These are phyloP conservation scores for Coreoperca whiteheadi DNA, from an alignment of 2,113 vertebrate species.

Conservation along the genomic window DNA sequence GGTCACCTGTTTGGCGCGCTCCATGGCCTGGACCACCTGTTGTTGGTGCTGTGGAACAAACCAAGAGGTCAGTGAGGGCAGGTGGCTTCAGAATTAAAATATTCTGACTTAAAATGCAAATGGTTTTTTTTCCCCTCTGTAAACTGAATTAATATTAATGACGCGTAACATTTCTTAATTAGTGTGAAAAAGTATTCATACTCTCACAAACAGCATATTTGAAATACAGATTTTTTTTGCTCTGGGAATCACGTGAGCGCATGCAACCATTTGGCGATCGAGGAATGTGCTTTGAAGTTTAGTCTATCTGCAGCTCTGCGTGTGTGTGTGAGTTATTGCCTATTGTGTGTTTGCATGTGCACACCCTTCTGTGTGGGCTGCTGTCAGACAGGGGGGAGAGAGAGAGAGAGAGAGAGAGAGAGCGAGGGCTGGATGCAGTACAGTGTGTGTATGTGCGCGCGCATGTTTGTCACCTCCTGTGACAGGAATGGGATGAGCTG, in stretches of 20 bases:
- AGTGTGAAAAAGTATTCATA: constrained; percentile 30
- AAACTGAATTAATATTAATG: constrained; percentile 20
- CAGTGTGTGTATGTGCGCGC: constrained; percentile 21
- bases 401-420: constrained; percentile 35
- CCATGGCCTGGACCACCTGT: constrained; percentile 95
- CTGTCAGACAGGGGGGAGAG: constrained; percentile 41
- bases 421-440: constrained; percentile 25
- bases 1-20: constrained; percentile 96
- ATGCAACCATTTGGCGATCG: constrained; percentile 18
- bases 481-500: constrained; percentile 97
- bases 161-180: constrained; percentile 15
- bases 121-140: background rate
- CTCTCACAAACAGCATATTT: constrained; percentile 19
- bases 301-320: constrained; percentile 40
- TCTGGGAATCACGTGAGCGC: background rate
- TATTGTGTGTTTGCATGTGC: constrained; percentile 45
- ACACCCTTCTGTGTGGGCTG: constrained; percentile 41
- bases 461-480: constrained; percentile 88
- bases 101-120: background rate
- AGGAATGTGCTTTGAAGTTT: constrained; percentile 38
- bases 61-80: constrained; percentile 51
- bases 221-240: background rate
- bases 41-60: constrained; percentile 90
- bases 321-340: constrained; percentile 33
- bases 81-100: background rate